Base-by-base conservation (phyloP, 2,888 invertebrate genomes). In the Tenthredo mesomela region DNA sequence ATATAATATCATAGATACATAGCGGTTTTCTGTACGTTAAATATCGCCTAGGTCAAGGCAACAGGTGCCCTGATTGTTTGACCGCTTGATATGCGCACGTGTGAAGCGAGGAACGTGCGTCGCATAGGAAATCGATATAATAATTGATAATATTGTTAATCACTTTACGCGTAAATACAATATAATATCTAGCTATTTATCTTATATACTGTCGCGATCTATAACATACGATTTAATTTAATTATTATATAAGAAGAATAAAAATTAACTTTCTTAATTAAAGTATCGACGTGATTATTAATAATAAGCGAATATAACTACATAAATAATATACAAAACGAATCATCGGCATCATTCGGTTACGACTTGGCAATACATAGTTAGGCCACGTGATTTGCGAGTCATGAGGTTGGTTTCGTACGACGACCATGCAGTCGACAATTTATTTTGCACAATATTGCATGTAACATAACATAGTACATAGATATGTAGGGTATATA, bases 1-100 rank as follows among this genome's bases (percentile, higher is more conserved):
- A 4, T 47, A 15, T 12, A 47, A 47, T 43, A 43, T 43, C n/a
- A 5, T 21, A 25, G 2, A 2, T 61, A 54, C 54, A 54, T 54
- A 54, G 54, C 54, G 54, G 54, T 54, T n/a, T 54, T 54, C 4
- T 78, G 78, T 58, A 37, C 54, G 29, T 21, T 58, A 80, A 40
- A 61, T 80, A 80, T 61, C 80, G 80, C 61, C 40, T 58, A 61
- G 80, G 80, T 80, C 80, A 80, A 80, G 80, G 80, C 80, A 80
- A 61, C 58, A 61, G 61, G 80, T 80, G 58, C 21, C 58, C 61
- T 10, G 40, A 37, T 80, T 61, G 58, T 77, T 50, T 29, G 50
- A 54, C 50, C 50, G 77, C 18, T 67, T 67, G 33, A 33, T 33
- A 67, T 33, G 33, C 77, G 77, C 54, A 77, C 77, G 50, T 77